Conservation (phyloP, 2,797 vertebrate species). For the Chelonia mydas region DNA sequence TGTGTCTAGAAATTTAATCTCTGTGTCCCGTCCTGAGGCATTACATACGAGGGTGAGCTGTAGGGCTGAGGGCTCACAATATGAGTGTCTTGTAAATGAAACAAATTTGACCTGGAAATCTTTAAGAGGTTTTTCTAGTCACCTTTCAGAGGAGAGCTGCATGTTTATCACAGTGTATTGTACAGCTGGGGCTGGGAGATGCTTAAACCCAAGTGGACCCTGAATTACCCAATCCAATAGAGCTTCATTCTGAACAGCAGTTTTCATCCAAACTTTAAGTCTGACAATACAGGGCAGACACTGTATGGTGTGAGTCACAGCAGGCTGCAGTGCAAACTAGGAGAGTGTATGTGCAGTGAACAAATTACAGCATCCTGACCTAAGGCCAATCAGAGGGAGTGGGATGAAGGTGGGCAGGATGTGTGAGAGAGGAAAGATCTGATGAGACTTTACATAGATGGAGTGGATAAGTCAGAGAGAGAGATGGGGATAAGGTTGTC, state of each 20-base stretch:
- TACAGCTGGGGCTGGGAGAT: not conserved
- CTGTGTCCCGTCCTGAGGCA: not conserved
- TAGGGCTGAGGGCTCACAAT: not conserved
- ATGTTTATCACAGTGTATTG: fast-evolving
- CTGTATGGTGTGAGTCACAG: not conserved
- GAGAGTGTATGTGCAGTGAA: fast-evolving
- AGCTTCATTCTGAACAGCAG: not conserved
- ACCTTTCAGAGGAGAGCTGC: fast-evolving
- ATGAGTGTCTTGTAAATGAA: not conserved
- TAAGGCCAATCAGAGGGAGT: fast-evolving
- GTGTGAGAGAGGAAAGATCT: not conserved
- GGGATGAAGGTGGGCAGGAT: not conserved
- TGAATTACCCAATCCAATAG: not conserved
- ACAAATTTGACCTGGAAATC: not conserved
- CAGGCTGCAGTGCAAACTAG: not conserved
- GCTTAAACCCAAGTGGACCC: not conserved
- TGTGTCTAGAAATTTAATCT: too few species aligned
- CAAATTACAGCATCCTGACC: not conserved
- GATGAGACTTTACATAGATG: not conserved
- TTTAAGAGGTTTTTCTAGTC: not conserved
- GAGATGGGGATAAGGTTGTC: not conserved
- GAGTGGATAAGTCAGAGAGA: not conserved
- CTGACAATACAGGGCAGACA: fast-evolving
- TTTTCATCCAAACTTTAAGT: not conserved
- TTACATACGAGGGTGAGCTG: not conserved